Percentiles rank a stretch among this genome's conserved stretches.
phyloP scores from a whole-genome alignment of 2,888 invertebrate genomes.

The Thereva unica region DNA sequence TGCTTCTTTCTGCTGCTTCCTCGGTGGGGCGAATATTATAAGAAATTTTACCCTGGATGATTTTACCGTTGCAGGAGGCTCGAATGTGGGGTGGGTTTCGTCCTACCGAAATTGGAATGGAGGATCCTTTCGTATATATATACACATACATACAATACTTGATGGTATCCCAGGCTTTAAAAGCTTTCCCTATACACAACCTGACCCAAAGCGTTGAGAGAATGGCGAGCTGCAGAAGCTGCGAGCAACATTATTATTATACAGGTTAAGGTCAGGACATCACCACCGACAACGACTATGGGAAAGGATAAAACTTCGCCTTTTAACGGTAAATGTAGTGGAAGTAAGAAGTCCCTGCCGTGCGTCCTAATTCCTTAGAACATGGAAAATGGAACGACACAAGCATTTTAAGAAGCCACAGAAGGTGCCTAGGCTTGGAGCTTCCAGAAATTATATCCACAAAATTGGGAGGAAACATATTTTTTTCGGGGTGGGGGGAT shows the following conservation, averaged over 20 bases:
- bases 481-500: no score
- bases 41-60: no score
- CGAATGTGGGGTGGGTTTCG: no score
- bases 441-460: no score
- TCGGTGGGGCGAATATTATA: no score
- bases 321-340: slow-evolving; percentile 3
- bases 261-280: slow-evolving; percentile 25
- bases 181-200: not conserved
- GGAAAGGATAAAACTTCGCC: not conserved
- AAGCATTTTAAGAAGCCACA: slow-evolving; percentile 1
- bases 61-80: no score
- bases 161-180: slow-evolving; percentile 1
- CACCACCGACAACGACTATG: not conserved
- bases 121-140: no score
- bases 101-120: no score
- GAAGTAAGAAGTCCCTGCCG: slow-evolving; percentile 12
- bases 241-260: not conserved
- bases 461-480: no score
- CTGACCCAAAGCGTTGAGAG: not conserved
- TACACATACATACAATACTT: no score
- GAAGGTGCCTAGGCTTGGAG: not conserved
- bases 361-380: slow-evolving; percentile 16
- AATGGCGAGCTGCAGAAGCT: not conserved
- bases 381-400: slow-evolving; percentile 12
- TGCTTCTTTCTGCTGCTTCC: no score